A percentile compares a stretch with the other conserved stretches of the same genome.
These are phyloP conservation scores for Xestia ashworthii DNA, from an alignment of 2,888 invertebrate genomes.

Conservation along the genomic window DNA sequence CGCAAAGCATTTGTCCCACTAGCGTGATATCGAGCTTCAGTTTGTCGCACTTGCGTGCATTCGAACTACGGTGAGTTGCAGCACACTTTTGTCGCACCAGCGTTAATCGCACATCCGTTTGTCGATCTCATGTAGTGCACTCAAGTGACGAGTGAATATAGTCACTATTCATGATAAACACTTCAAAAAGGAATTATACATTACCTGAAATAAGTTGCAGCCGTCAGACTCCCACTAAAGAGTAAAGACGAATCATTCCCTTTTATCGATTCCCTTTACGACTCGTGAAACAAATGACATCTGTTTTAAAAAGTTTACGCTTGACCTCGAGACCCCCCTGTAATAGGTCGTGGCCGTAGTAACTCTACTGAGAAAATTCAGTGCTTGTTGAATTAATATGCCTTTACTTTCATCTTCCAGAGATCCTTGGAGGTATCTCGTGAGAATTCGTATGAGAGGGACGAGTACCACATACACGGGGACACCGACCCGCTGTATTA, in stretches of 20 bases:
- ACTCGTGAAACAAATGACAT: too few relatives aligned
- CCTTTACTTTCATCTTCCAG: slow-evolving; percentile 77
- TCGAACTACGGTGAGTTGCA: background rate
- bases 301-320: too few relatives aligned
- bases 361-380: background rate
- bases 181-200: background rate
- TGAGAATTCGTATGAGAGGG: slow-evolving; percentile 96
- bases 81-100: background rate
- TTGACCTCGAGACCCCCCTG: too few relatives aligned
- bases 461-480: slow-evolving; percentile 92
- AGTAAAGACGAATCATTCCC: background rate
- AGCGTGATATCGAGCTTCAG: too few relatives aligned
- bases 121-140: too few relatives aligned
- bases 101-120: too few relatives aligned
- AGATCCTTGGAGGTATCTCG: slow-evolving; percentile 95
- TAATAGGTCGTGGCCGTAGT: background rate
- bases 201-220: background rate
- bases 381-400: background rate
- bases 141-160: background rate
- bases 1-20: background rate
- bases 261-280: too few relatives aligned
- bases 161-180: background rate
- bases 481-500: slow-evolving; percentile 94
- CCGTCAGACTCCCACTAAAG: background rate
- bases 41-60: background rate